Percentiles rank a stretch among this genome's conserved stretches.
phyloP scores from a whole-genome alignment of 2,113 vertebrate species.

The Leucosticte australis region DNA sequence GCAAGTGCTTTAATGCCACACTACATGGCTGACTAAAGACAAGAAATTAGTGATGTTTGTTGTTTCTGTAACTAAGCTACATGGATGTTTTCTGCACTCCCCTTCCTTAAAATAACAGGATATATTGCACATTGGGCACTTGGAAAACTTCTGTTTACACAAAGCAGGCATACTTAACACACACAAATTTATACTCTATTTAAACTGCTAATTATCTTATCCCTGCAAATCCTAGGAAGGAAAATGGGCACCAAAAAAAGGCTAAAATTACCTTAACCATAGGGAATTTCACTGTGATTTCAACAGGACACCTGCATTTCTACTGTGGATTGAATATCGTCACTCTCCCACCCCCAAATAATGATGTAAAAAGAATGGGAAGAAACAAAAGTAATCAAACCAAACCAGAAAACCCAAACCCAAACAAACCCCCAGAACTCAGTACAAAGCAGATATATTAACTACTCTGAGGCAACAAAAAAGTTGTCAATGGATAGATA shows the following conservation, averaged over 20 bases:
- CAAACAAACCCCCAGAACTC: background rate
- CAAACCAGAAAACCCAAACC: background rate
- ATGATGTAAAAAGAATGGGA: background rate
- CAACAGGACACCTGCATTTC: background rate
- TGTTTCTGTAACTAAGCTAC: constrained; percentile 19
- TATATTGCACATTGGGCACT: background rate
- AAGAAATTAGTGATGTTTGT: background rate
- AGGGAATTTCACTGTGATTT: background rate
- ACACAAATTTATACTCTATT: background rate
- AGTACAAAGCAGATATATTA: background rate
- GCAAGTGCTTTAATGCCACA: background rate
- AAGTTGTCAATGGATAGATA: background rate
- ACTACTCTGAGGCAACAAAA: background rate
- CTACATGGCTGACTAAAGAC: background rate
- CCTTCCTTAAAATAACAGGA: background rate
- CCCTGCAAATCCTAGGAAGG: background rate
- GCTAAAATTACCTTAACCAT: background rate
- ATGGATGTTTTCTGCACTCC: background rate
- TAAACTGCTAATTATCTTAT: background rate
- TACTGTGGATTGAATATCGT: background rate
- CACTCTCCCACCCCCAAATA: background rate
- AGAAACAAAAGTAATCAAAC: background rate
- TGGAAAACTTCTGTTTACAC: constrained; percentile 9
- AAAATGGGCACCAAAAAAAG: background rate
- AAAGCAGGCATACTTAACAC: background rate